Conservation (phyloP, 2,113 vertebrate species). For the Albula glossodonta region DNA sequence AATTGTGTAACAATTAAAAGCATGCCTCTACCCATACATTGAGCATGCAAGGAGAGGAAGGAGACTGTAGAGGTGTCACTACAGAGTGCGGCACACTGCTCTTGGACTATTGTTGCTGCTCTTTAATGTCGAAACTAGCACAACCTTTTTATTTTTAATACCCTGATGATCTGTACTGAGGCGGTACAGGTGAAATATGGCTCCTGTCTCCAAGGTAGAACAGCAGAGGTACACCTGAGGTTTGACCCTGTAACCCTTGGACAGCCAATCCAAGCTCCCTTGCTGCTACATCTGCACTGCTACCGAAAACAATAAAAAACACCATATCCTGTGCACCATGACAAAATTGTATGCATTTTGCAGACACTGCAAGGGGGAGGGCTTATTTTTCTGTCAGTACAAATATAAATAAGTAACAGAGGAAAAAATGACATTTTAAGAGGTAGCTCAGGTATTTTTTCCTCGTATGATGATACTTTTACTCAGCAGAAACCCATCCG, state of each 20-base stretch:
- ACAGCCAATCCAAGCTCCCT: neutral
- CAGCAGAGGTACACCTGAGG: neutral
- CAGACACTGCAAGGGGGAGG: neutral
- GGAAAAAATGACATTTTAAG: neutral
- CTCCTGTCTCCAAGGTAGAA: neutral
- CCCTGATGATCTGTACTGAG: neutral
- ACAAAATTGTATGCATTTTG: conserved; percentile 11
- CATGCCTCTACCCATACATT: too few relatives aligned
- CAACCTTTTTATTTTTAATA: neutral
- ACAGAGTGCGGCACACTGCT: too few relatives aligned
- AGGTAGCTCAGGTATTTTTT: neutral
- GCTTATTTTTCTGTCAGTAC: neutral
- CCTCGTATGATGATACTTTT: neutral
- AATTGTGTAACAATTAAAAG: too few relatives aligned
- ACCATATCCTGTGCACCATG: neutral
- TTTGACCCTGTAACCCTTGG: neutral
- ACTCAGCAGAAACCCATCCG: conserved; percentile 15
- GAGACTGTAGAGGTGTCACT: too few relatives aligned
- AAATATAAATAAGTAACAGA: neutral
- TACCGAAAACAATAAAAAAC: neutral
- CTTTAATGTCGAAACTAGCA: neutral
- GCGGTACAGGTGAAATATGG: neutral
- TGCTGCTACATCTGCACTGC: neutral
- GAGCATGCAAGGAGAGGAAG: too few relatives aligned
- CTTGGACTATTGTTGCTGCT: too few relatives aligned